A percentile compares a stretch with the other conserved stretches of the same genome.
phyloP scores from a whole-genome alignment of 2,113 vertebrate species.

The Miniopterus natalensis region DNA sequence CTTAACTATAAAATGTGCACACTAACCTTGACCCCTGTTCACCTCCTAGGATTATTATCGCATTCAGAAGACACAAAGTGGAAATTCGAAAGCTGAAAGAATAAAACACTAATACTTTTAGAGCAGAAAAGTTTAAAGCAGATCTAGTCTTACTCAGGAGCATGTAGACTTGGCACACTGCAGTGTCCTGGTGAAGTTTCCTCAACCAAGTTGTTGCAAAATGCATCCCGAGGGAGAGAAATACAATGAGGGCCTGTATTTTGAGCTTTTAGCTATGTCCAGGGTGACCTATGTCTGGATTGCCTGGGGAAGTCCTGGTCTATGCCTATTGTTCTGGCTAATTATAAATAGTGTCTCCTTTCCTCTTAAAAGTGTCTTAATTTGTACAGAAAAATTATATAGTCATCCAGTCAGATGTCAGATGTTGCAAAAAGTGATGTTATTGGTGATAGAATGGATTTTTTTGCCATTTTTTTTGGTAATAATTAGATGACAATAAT shows the following conservation, averaged over 20 bases:
- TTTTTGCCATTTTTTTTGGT: neutral
- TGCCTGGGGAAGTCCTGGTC: neutral
- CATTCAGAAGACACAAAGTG: neutral
- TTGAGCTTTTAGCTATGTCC: neutral
- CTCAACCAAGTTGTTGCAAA: neutral
- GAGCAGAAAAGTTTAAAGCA: neutral
- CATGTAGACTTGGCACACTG: neutral
- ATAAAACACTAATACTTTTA: neutral
- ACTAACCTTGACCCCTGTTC: neutral
- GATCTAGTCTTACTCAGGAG: neutral
- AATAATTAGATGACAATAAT: neutral
- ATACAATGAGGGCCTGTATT: neutral
- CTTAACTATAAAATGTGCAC: neutral
- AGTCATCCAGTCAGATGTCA: neutral
- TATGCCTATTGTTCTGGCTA: neutral
- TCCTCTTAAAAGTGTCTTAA: neutral
- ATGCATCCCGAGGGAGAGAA: neutral
- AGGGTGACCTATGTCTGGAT: neutral
- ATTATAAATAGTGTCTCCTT: neutral
- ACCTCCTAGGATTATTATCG: neutral
- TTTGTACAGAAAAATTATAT: neutral
- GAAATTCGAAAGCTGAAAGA: neutral
- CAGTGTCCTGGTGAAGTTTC: neutral
- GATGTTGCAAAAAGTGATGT: neutral
- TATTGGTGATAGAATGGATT: neutral